Evolutionary conservation across 2,888 invertebrate genomes (phyloP).

Genomic region (Ctenicera cuprea): DNA sequence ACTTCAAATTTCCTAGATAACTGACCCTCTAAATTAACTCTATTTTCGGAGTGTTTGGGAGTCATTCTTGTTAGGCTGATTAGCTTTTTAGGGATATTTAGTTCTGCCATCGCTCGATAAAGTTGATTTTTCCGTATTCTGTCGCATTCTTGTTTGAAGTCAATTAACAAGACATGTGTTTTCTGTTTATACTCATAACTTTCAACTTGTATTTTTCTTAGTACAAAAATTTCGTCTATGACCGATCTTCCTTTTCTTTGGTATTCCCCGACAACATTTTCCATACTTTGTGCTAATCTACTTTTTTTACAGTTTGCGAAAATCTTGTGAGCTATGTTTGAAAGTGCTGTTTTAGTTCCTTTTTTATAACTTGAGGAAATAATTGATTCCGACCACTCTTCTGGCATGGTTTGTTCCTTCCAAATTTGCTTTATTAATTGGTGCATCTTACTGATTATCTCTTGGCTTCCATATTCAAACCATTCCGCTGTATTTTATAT

Average conservation of each 20-base stretch:
- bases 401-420: background rate
- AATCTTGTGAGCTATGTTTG: too few species aligned
- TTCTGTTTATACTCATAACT: background rate
- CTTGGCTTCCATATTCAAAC: background rate
- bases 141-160: background rate
- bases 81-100: background rate
- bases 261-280: background rate
- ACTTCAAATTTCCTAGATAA: background rate
- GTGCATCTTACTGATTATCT: background rate
- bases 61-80: background rate
- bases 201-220: background rate
- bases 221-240: background rate
- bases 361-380: background rate
- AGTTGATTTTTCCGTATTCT: background rate
- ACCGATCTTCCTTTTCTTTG: background rate
- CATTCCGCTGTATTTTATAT: background rate
- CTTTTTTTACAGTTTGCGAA: background rate
- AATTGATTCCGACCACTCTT: background rate
- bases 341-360: background rate
- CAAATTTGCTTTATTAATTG: background rate
- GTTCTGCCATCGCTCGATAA: background rate
- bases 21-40: background rate
- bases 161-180: background rate
- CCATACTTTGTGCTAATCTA: background rate
- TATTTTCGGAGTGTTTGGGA: background rate